Evolutionary conservation across 2,888 invertebrate species (phyloP).

Genomic region (Elmis aenea): DNA sequence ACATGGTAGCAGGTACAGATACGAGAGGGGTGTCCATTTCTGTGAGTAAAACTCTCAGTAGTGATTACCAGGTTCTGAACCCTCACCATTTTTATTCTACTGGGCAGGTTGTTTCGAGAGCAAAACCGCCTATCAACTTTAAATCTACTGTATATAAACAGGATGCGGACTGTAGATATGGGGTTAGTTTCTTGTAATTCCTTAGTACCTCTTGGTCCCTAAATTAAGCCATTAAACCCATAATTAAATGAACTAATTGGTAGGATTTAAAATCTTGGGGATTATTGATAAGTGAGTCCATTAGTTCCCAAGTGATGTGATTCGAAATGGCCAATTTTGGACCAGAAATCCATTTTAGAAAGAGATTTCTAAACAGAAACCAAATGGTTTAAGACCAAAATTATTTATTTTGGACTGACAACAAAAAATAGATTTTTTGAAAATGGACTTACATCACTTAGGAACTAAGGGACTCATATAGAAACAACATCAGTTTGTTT

Average conservation of each 20-base stretch:
- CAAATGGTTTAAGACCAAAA: too few species aligned
- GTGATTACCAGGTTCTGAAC: slow-evolving; percentile 29
- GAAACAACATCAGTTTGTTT: too few species aligned
- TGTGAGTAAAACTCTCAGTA: slow-evolving; percentile 33
- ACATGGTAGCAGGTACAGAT: slow-evolving; percentile 22
- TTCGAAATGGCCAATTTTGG: slow-evolving; percentile 6
- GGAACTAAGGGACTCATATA: too few species aligned
- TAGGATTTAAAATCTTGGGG: slow-evolving; percentile 2
- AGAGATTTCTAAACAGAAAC: too few species aligned
- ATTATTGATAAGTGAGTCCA: not conserved
- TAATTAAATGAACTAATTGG: slow-evolving; percentile 7
- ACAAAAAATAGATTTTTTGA: too few species aligned
- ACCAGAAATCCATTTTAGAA: too few species aligned
- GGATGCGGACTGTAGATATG: slow-evolving; percentile 31
- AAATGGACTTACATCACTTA: too few species aligned
- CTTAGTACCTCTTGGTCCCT: too few species aligned
- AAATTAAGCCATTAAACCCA: too few species aligned
- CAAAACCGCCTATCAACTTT: slow-evolving; percentile 24
- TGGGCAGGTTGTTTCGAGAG: slow-evolving; percentile 24
- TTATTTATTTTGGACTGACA: too few species aligned
- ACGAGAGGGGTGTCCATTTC: slow-evolving; percentile 24
- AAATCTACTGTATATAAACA: slow-evolving; percentile 32
- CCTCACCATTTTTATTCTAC: slow-evolving; percentile 30
- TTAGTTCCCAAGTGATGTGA: slow-evolving; percentile 7
- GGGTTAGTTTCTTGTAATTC: slow-evolving; percentile 28